phyloP scores from a whole-genome alignment of 2,113 vertebrate genomes.

The Cinclus mexicanus region DNA sequence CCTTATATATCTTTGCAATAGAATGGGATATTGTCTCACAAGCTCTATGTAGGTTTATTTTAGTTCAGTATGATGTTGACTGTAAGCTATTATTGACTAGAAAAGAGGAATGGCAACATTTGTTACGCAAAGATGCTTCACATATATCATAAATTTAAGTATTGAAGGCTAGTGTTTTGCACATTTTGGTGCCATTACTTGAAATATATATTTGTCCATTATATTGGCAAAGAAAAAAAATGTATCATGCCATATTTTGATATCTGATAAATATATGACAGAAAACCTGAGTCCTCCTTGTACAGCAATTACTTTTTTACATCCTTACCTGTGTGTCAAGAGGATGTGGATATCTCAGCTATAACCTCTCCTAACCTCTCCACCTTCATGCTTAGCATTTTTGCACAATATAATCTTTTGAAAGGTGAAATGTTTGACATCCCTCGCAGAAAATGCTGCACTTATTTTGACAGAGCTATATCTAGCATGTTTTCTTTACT shows the following conservation, averaged over 20 bases:
- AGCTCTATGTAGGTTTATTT: background rate
- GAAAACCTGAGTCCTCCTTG: background rate
- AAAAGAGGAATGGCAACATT: background rate
- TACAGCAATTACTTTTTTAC: background rate
- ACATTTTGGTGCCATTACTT: background rate
- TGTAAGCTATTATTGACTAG: background rate
- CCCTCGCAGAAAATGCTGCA: constrained; percentile 30
- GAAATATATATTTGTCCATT: background rate
- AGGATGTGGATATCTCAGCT: background rate
- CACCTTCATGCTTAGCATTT: constrained; percentile 29
- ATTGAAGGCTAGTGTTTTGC: background rate
- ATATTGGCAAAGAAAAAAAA: background rate
- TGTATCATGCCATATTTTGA: background rate
- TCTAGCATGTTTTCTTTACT: constrained; percentile 34
- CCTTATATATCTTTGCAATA: background rate
- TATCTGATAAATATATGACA: background rate
- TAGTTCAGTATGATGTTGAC: background rate
- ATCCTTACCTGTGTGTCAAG: background rate
- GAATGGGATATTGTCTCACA: background rate
- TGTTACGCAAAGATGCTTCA: background rate
- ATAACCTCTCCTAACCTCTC: background rate
- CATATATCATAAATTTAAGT: background rate
- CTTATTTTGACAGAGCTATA: constrained; percentile 61
- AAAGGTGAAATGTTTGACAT: constrained; percentile 56
- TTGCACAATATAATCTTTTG: constrained; percentile 21